Conservation (phyloP, 2,888 invertebrate genomes). For the Cheilosia soror region DNA sequence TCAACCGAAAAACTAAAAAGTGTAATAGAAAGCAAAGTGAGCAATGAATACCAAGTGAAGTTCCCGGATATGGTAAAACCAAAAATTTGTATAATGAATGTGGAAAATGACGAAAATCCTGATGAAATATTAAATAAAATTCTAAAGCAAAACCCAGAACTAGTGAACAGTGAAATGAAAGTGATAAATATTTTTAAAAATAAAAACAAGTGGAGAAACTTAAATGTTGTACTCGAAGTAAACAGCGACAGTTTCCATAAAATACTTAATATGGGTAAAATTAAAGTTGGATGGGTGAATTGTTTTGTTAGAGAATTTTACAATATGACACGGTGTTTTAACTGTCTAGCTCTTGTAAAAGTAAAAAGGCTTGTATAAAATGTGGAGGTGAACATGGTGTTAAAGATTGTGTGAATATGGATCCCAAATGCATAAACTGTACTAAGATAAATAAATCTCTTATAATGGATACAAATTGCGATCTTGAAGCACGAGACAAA, state of each 20-base stretch:
- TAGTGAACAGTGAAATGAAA: background rate
- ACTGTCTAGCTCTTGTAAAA: slow-evolving; percentile 7
- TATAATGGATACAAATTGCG: slow-evolving; percentile 3
- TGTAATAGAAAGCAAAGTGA: slow-evolving; percentile 25
- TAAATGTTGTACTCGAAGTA: background rate
- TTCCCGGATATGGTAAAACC: slow-evolving; percentile 8
- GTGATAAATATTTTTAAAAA: background rate
- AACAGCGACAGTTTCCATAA: background rate
- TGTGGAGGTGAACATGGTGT: slow-evolving; percentile 18
- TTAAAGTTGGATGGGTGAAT: background rate
- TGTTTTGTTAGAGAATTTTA: slow-evolving; percentile 5
- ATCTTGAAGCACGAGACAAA: slow-evolving; percentile 30
- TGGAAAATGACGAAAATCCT: slow-evolving; percentile 16
- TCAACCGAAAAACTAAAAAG: slow-evolving; percentile 21
- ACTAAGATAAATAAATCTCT: slow-evolving; percentile 13
- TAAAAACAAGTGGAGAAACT: background rate
- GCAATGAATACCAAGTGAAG: slow-evolving; percentile 6
- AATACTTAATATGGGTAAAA: background rate
- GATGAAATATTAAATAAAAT: slow-evolving; percentile 26
- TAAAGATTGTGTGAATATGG: slow-evolving; percentile 5
- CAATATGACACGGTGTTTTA: background rate
- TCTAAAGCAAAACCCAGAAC: background rate
- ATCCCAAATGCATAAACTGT: slow-evolving; percentile 19
- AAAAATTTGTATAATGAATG: slow-evolving; percentile 18
- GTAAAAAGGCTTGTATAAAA: slow-evolving; percentile 22